Percentiles rank a stretch among this genome's conserved stretches.
Evolutionary conservation across 2,797 vertebrate genomes (phyloP).

Genomic region (Amniataba percoides): DNA sequence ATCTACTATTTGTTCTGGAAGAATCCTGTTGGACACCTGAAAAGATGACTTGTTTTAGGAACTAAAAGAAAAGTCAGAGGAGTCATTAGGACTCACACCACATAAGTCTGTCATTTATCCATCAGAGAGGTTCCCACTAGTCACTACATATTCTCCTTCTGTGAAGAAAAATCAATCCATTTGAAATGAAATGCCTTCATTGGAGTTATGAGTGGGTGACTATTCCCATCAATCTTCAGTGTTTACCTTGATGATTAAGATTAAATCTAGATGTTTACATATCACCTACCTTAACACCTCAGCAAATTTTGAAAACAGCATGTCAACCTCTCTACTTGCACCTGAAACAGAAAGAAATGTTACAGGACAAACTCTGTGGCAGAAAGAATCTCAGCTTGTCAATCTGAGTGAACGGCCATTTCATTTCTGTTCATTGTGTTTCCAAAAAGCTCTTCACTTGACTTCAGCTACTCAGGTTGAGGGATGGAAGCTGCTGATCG

Average conservation of each 20-base stretch:
- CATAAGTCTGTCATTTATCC: background rate
- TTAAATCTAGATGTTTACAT: background rate
- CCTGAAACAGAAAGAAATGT: conserved; percentile 54
- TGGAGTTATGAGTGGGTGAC: background rate
- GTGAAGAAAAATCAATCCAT: no score
- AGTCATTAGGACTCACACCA: background rate
- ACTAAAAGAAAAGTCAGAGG: background rate
- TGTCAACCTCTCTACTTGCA: conserved; percentile 64
- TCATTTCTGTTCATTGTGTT: background rate
- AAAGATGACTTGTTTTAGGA: background rate
- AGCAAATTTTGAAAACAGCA: conserved; percentile 74
- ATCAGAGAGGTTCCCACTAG: background rate
- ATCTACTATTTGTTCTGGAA: background rate
- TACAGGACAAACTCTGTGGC: background rate
- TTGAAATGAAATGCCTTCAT: background rate
- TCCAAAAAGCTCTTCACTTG: background rate
- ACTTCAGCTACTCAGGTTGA: background rate
- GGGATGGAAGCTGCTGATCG: background rate
- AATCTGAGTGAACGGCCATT: background rate
- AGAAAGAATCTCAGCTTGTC: background rate
- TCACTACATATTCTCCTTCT: background rate
- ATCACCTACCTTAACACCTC: conserved; percentile 75
- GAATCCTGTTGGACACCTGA: background rate
- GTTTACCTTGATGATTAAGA: no score
- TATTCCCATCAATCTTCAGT: background rate